Evolutionary conservation across 1,140 invertebrate genomes (phyloP).

Genomic region (Drosophila hydei): DNA sequence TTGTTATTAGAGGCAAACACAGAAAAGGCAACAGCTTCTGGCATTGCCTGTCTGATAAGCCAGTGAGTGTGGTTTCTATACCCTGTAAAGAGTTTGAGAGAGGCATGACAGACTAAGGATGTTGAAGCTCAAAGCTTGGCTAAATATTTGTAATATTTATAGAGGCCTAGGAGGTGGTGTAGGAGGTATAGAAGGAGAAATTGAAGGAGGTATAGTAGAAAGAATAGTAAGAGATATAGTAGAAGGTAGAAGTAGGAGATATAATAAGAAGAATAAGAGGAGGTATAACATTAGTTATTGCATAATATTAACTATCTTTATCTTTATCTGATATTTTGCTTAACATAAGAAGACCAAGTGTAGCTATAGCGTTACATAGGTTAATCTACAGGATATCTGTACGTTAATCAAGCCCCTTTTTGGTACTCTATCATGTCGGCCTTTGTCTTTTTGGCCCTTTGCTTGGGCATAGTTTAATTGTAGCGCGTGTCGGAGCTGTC

Average conservation of each 20-base stretch:
- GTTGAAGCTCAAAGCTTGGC: neutral
- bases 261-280: too few relatives aligned
- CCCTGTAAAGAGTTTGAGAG: neutral
- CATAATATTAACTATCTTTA: too few relatives aligned
- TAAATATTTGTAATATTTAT: neutral
- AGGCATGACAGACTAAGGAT: neutral
- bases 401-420: neutral
- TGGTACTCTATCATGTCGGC: slow-evolving; percentile 11
- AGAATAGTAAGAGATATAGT: too few relatives aligned
- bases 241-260: too few relatives aligned
- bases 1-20: slow-evolving; percentile 27
- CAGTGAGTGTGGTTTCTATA: slow-evolving; percentile 8
- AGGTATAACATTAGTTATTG: too few relatives aligned
- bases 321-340: too few relatives aligned
- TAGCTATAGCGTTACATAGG: too few relatives aligned
- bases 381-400: neutral
- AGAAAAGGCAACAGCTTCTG: slow-evolving; percentile 46
- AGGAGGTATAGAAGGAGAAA: too few relatives aligned
- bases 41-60: slow-evolving; percentile 12
- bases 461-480: slow-evolving; percentile 78
- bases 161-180: too few relatives aligned
- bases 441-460: slow-evolving; percentile 33
- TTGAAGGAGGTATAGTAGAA: too few relatives aligned
- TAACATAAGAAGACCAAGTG: too few relatives aligned
- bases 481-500: slow-evolving; percentile 37